Percentiles rank a stretch among this genome's conserved stretches.
Evolutionary conservation across 2,888 invertebrate genomes (phyloP).

Genomic region (Boloria euphrosyne): DNA sequence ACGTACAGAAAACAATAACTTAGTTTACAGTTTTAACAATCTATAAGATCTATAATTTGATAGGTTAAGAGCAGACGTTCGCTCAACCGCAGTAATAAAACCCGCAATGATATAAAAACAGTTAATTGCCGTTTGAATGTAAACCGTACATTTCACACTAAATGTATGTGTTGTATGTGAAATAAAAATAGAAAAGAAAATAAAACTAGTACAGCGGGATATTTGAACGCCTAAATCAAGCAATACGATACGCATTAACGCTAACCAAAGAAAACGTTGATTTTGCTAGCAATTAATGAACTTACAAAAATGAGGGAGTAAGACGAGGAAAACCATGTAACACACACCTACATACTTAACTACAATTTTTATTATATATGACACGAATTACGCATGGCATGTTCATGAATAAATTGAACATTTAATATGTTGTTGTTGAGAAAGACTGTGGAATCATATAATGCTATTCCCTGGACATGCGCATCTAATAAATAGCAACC

Average conservation of each 20-base stretch:
- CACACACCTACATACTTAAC: neutral
- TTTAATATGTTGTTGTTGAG: neutral
- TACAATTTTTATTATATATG: too few species aligned
- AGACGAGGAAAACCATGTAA: neutral
- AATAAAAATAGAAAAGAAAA: constrained; percentile 61
- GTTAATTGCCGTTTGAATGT: constrained; percentile 71
- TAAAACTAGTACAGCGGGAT: constrained; percentile 17
- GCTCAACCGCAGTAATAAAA: constrained; percentile 61
- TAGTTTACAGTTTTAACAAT: constrained; percentile 8
- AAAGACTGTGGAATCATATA: neutral
- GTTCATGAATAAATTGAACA: neutral
- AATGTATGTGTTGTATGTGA: constrained; percentile 62
- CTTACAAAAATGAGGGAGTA: too few species aligned
- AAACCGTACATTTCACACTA: constrained; percentile 66
- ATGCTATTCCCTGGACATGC: neutral
- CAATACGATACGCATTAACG: constrained; percentile 10
- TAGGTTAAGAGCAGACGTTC: constrained; percentile 47
- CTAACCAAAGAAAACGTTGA: constrained; percentile 3
- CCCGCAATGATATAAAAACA: constrained; percentile 67
- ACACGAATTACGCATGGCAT: too few species aligned
- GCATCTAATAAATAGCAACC: constrained; percentile 18
- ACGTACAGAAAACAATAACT: neutral
- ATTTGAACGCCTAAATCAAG: constrained; percentile 16
- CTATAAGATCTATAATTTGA: constrained; percentile 8
- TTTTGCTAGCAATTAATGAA: neutral